Evolutionary conservation across 2,888 invertebrate genomes (phyloP), one percentile per base, ranked within the genome.

Genomic region (Drosophila prostipennis): DNA sequence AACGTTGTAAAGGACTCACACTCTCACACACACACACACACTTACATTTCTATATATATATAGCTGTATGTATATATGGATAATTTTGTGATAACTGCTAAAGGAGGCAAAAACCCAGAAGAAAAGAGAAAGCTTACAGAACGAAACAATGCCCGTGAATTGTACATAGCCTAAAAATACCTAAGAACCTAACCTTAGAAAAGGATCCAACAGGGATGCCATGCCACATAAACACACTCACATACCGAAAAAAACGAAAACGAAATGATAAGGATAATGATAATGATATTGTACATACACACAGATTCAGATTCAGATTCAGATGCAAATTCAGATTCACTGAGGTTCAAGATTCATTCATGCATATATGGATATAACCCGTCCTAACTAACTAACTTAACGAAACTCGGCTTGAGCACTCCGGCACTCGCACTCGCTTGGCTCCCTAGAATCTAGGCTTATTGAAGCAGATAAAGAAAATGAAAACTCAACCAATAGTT

Each of bases 81-180:
- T 82, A 82, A 77, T 79, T 84, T 84, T 87, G 87, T 83, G 87
- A 85, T 87, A 85, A 79, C 70, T 63, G 75, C 77, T 78, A 64
- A 74, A 52, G 37, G 64, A 73, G 61, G 79, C 75, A 76, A 63
- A 56, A 67, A 58, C 19, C 63, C 16, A 46, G 45, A 57, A 16
- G 32, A 37, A 29, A 29, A 34, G 34, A 40, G 39, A 54, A 36
- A 55, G 60, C 46, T 54, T 52, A 42, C 54, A 53, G 39, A 69
- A 45, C 48, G 26, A 58, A 72, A 55, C 55, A 65, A 71, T 76
- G 79, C 79, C 79, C 70, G 82, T 77, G 80, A 82, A 84, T 72
- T 83, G 84, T 87, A 83, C 46, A 84, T 87, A 87, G 70, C 54
- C 45, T 49, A 49, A 58, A 48, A 53, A 45, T 40, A 26, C 26